phyloP scores from a whole-genome alignment of 2,113 vertebrate genomes.

The Tragulus kanchil region DNA sequence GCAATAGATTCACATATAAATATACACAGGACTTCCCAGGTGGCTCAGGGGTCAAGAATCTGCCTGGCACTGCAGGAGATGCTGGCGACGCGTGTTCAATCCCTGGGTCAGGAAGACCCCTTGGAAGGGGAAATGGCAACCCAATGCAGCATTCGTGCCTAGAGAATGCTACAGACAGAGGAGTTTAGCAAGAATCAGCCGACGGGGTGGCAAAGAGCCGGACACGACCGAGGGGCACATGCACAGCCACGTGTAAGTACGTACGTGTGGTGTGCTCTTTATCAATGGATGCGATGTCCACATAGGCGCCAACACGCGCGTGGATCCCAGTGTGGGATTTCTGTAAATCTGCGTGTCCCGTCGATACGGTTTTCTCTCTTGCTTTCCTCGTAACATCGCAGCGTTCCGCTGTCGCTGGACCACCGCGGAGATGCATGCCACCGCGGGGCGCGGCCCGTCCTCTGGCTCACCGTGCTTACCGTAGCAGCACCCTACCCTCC shows the following conservation, averaged over 20 bases:
- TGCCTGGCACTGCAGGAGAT: neutral
- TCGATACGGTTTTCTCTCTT: fast-evolving
- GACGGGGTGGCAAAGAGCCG: neutral
- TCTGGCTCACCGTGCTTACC: fast-evolving
- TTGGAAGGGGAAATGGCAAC: neutral
- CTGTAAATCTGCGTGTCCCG: neutral
- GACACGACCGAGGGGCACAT: neutral
- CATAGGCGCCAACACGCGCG: fast-evolving
- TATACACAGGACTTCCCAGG: fast-evolving
- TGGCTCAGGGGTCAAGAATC: neutral
- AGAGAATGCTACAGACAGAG: neutral
- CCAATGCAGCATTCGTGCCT: neutral
- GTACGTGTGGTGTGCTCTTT: fast-evolving
- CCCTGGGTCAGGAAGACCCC: neutral
- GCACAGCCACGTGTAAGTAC: neutral
- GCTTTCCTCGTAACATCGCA: neutral
- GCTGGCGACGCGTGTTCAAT: neutral
- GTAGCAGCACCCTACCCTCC: fast-evolving
- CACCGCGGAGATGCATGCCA: fast-evolving
- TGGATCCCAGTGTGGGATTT: fast-evolving
- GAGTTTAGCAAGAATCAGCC: neutral
- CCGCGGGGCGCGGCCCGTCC: fast-evolving
- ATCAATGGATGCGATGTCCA: neutral
- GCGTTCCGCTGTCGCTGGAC: fast-evolving
- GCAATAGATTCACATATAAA: neutral